These are phyloP conservation scores for Minunthozetes semirufus DNA, from an alignment of 2,888 invertebrate genomes.

Conservation along the genomic window DNA sequence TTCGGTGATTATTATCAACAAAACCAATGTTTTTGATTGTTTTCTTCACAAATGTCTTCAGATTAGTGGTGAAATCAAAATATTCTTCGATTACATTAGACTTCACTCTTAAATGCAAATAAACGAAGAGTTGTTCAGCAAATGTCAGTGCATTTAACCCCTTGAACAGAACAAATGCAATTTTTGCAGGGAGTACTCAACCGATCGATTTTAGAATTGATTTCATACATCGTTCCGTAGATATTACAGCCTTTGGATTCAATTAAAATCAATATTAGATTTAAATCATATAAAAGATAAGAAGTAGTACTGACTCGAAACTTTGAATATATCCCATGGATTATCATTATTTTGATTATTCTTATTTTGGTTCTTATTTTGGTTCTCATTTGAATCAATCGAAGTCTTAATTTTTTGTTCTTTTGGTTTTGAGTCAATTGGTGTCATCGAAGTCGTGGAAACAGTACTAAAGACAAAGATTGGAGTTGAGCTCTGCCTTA, in stretches of 20 bases:
- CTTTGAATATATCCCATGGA: constrained; percentile 41
- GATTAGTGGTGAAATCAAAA: no score
- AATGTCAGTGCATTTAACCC: constrained; percentile 64
- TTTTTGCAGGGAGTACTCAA: constrained; percentile 71
- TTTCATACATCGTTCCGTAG: constrained; percentile 77
- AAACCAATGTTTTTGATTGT: no score
- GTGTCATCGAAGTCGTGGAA: no score
- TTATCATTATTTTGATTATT: no score
- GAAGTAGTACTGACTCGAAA: constrained; percentile 39
- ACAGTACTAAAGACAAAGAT: not conserved
- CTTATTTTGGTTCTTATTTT: not conserved
- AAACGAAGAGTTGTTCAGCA: constrained; percentile 38
- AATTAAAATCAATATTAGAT: not conserved
- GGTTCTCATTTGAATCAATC: no score
- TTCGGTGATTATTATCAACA: no score
- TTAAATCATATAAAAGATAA: not conserved
- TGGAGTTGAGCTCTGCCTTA: not conserved
- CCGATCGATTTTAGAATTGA: constrained; percentile 72
- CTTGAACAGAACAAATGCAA: constrained; percentile 76
- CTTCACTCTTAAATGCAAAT: not conserved
- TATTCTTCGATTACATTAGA: no score
- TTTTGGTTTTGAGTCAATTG: no score
- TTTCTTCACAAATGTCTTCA: no score
- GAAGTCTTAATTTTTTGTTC: no score
- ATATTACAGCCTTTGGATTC: constrained; percentile 67